Conservation (phyloP, 2,113 vertebrate genomes). For the Rhabdornis inornatus region DNA sequence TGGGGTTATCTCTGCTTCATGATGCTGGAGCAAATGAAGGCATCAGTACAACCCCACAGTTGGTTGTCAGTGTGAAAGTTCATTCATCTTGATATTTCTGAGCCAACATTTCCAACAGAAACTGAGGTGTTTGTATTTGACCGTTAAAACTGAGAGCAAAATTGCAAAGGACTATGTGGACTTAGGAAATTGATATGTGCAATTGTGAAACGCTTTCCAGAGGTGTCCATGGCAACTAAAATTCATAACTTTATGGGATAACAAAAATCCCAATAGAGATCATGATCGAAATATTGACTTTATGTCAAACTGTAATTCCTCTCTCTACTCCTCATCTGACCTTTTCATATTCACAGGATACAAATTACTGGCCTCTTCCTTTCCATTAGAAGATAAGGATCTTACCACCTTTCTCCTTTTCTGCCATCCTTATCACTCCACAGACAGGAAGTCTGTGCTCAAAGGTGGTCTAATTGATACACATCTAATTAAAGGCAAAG, state of each 20-base stretch:
- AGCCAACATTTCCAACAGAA: neutral
- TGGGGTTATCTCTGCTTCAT: neutral
- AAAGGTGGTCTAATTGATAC: constrained; percentile 25
- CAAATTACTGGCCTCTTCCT: constrained; percentile 20
- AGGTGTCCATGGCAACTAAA: neutral
- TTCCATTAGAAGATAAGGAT: constrained; percentile 5
- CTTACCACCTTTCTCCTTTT: constrained; percentile 1
- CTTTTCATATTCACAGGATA: neutral
- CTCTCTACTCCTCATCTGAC: neutral
- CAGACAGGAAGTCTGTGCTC: neutral
- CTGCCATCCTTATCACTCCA: neutral
- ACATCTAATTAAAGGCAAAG: constrained; percentile 22
- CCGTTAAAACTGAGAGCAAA: neutral
- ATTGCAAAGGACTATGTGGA: neutral
- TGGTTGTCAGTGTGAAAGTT: neutral
- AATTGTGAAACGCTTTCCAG: neutral
- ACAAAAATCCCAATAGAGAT: neutral
- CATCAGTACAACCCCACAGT: neutral
- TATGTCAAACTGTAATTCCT: neutral
- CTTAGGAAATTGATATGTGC: neutral
- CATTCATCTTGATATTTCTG: neutral
- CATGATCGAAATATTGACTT: neutral
- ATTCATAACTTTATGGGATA: neutral
- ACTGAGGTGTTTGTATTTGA: neutral
- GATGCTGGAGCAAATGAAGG: neutral